Evolutionary conservation across 2,113 vertebrate genomes (phyloP), one percentile per base, ranked within the genome.

Genomic region (Sylvia atricapilla): DNA sequence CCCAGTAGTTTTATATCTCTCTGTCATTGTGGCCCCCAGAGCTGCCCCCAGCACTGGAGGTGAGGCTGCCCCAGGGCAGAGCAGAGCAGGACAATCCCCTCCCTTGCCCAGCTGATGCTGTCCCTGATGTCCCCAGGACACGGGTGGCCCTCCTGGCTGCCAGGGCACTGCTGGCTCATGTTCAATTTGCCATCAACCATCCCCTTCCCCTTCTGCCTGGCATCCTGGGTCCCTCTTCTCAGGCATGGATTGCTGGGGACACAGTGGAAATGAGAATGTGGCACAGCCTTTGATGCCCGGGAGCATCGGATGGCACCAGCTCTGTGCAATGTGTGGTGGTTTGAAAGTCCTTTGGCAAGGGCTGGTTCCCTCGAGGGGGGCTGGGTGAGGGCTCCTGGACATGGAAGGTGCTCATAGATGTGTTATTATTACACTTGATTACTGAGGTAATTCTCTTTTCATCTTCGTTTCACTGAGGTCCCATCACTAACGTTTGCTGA

Each of bases 171-270:
- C 44, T 70, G 44, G 2, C 3, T 9, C 18, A 0, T 11, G 31
- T 52, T 15, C 19, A 43, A 2, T 7, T 60, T 52, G 37, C 6
- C 56, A 83, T 35, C 13, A 1, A 2, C 16, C 16, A 35, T 44
- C 15, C 11, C 14, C 37, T 50, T 60, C 19, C 15, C 15, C 7
- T 46, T 44, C 33, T 73, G 39, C 39, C 8, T 16, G 37, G 15
- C 21, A 73, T 14, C 15, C 8, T 31, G 20, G 30, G 30, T 24
- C 37, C 10, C 25, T 43, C 24, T 44, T 31, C 37, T 44, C 39
- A 16, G 28, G 11, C 0, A 0, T 16, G 11, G 41, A 18, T 64
- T 64, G 6, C 49, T n/a, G 6, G 1, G n/a, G 33, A 18, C 18
- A 5, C 49, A 46, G 22, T 4, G 0, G 22, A 39, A 46, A 22